Evolutionary conservation across 2,797 vertebrate genomes (phyloP).

Genomic region (Fistularia commersonii): DNA sequence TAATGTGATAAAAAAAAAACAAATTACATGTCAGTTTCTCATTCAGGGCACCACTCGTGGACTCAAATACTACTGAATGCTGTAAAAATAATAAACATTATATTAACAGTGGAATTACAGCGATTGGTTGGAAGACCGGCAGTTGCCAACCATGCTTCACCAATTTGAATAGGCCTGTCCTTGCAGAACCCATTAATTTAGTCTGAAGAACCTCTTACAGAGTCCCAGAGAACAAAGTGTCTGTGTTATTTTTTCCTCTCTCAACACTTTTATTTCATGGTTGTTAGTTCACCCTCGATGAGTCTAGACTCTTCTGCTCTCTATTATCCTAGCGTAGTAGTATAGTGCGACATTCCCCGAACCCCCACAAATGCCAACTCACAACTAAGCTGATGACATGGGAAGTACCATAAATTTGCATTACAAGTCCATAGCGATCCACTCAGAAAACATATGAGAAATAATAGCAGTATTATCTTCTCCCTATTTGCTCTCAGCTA

Average conservation of each 20-base stretch:
- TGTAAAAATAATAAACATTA: too few species aligned
- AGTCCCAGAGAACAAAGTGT: conserved; percentile 41
- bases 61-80: too few species aligned
- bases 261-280: conserved; percentile 70
- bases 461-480: conserved; percentile 56
- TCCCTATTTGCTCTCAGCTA: conserved; percentile 47
- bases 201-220: conserved; percentile 56
- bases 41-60: too few species aligned
- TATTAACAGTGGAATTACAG: conserved; percentile 32
- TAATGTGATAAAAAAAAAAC: too few species aligned
- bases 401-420: conserved; percentile 57
- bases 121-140: conserved; percentile 31
- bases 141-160: conserved; percentile 28
- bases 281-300: conserved; percentile 66
- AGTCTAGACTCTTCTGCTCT: conserved; percentile 50
- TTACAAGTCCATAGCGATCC: conserved; percentile 63
- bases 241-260: conserved; percentile 57
- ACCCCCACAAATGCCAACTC: background rate
- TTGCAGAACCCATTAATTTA: conserved; percentile 57
- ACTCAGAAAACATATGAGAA: conserved; percentile 63
- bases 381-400: conserved; percentile 47
- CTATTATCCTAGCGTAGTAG: conserved; percentile 51
- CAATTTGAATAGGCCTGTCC: conserved; percentile 41
- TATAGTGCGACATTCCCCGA: conserved; percentile 31
- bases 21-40: too few species aligned